Evolutionary conservation across 37 sponge, comb jelly and placozoan species (phyloP), one percentile per base, ranked within the genome.

Genomic region (Hexactinellida sp.): DNA sequence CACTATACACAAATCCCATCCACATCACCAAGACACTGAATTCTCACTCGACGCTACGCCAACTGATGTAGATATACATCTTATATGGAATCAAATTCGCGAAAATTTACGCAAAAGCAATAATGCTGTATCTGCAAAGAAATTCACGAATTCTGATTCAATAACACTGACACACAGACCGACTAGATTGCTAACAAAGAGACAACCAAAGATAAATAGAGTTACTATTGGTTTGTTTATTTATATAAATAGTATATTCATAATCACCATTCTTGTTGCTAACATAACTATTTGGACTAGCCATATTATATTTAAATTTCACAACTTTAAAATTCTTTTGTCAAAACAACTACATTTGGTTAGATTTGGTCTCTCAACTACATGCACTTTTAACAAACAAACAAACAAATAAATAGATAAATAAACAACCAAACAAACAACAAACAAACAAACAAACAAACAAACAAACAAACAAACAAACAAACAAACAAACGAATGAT

Each of bases 41-140:
- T 63, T 63, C 25, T 63, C 76, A 25, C 76, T 63, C 5, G 76
- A 63, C 30, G 13, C 76, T 7, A 63, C 76, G 3, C 76, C 76
- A 25, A 63, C 76, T 63, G 76, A 63, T 28, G 30, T n/a, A 7
- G 76, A 63, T 63, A 63, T 63, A 25, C 76, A 63, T 28, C 76
- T 63, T 32, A 63, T 63, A 25, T 63, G 76, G 76, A 63, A 28
- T 28, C 76, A 63, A 63, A 63, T 63, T 63, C 76, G 76, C 76
- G 76, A 63, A 63, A 63, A 63, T 63, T 63, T 63, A 63, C 76
- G 76, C 76, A 63, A 63, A 63, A 63, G 30, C 34, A 63, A 10
- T 10, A 63, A 63, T 63, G 76, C 52, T 19, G 52, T 63, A 25
- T 7, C 76, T 63, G 21, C 76, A 1, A 63, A 63, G 13, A 63